phyloP scores from a whole-genome alignment of 2,113 vertebrate genomes.

The Tenebrosternarchus preto region DNA sequence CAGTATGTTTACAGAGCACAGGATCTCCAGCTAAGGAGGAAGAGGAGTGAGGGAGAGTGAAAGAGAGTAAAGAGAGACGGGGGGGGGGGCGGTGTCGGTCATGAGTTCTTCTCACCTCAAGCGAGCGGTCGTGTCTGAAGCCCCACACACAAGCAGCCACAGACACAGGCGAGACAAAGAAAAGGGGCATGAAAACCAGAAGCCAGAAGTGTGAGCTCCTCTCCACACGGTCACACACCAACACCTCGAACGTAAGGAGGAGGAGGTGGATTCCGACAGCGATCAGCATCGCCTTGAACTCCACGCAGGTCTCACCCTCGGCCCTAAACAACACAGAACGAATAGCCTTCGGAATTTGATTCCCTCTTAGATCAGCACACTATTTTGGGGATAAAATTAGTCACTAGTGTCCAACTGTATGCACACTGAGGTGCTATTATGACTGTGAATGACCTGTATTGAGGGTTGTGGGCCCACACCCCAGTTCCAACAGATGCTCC shows the following conservation, averaged over 20 bases:
- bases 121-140: constrained; percentile 93
- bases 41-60: constrained; percentile 54
- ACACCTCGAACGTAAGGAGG: constrained; percentile 94
- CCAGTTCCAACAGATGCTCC: constrained; percentile 94
- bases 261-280: constrained; percentile 95
- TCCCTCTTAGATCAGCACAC: too few species aligned
- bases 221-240: constrained; percentile 92
- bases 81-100: neutral
- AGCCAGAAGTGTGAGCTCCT: constrained; percentile 92
- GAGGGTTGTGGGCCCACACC: constrained; percentile 96
- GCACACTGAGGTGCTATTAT: neutral
- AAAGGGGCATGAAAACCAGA: constrained; percentile 96
- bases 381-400: too few species aligned
- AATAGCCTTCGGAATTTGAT: constrained; percentile 51
- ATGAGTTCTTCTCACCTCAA: constrained; percentile 81
- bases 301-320: constrained; percentile 97
- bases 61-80: too few species aligned
- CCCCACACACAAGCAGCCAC: constrained; percentile 98
- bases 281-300: constrained; percentile 98
- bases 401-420: neutral
- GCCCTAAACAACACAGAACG: constrained; percentile 73
- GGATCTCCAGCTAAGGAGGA: constrained; percentile 88
- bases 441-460: constrained; percentile 84
- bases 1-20: constrained; percentile 98
- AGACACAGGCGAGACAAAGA: constrained; percentile 96